A percentile compares a stretch with the other conserved stretches of the same genome.
These are phyloP conservation scores for Ramphastos sulfuratus DNA, from an alignment of 2,113 vertebrate genomes.

Conservation along the genomic window DNA sequence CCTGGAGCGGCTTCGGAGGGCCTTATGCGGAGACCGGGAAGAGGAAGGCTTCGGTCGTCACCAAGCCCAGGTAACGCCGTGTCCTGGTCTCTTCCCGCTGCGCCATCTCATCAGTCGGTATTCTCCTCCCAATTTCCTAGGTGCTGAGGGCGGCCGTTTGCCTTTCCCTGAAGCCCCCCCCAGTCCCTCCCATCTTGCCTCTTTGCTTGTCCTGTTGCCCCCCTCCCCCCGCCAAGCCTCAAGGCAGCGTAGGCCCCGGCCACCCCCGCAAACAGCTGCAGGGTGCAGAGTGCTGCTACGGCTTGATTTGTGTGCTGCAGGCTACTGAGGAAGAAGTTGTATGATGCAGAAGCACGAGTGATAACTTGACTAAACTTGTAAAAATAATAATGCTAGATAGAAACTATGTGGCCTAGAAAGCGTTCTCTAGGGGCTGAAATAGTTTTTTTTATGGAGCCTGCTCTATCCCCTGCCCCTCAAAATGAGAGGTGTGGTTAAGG, in stretches of 20 bases:
- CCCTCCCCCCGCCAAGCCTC: too few species aligned
- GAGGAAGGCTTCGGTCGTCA: slow-evolving; percentile 41
- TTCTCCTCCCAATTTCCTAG: neutral
- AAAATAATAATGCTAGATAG: neutral
- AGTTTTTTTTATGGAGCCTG: neutral
- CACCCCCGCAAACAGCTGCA: neutral
- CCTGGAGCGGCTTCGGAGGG: slow-evolving; percentile 82
- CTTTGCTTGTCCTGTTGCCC: neutral
- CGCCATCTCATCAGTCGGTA: neutral
- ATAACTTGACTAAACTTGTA: neutral
- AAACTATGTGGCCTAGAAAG: neutral
- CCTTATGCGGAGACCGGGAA: slow-evolving; percentile 69
- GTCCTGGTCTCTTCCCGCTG: neutral
- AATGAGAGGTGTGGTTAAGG: neutral
- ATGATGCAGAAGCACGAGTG: neutral
- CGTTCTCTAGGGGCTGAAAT: neutral
- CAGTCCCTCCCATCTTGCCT: neutral
- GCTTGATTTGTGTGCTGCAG: accelerated
- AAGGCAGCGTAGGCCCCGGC: neutral
- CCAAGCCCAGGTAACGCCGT: slow-evolving; percentile 60
- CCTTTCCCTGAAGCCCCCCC: neutral
- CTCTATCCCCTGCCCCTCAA: too few species aligned
- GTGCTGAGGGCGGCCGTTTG: neutral
- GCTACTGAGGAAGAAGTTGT: neutral
- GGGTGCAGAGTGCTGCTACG: neutral